phyloP scores from a whole-genome alignment of 2,888 invertebrate genomes.

The Acleris cristana region DNA sequence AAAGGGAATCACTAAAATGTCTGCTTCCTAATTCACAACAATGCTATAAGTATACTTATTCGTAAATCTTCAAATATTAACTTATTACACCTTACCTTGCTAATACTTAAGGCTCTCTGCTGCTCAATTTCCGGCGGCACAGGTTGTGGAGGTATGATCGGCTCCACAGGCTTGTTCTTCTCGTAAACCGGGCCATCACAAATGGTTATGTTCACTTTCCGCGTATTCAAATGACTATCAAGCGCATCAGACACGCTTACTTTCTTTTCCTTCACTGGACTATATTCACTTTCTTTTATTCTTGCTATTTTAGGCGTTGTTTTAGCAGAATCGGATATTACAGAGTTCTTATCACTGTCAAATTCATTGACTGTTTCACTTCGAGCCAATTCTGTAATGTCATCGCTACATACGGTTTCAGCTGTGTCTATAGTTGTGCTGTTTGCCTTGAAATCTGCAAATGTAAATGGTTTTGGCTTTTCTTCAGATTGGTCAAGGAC shows the following conservation, averaged over 20 bases:
- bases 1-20: too few relatives aligned
- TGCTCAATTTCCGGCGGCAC: conserved; percentile 93
- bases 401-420: conserved; percentile 37
- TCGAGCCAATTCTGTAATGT: conserved; percentile 27
- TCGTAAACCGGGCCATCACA: conserved; percentile 66
- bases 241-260: conserved; percentile 60
- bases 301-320: conserved; percentile 38
- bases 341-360: conserved; percentile 15
- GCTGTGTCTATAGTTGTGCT: conserved; percentile 49
- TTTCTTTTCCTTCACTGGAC: conserved; percentile 62
- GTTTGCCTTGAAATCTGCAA: conserved; percentile 83
- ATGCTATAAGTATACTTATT: too few relatives aligned
- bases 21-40: too few relatives aligned
- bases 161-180: conserved; percentile 67
- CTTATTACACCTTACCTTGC: conserved; percentile 84
- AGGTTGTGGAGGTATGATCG: conserved; percentile 86
- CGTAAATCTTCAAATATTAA: too few relatives aligned
- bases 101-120: conserved; percentile 91
- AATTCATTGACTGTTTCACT: conserved; percentile 38
- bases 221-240: conserved; percentile 58
- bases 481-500: conserved; percentile 45
- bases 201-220: conserved; percentile 73
- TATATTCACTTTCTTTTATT: conserved; percentile 43
- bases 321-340: conserved; percentile 14
- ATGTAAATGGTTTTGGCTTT: conserved; percentile 79